Base-by-base conservation (phyloP, 1,140 invertebrate genomes). In the Leguminivora glycinivorella region DNA sequence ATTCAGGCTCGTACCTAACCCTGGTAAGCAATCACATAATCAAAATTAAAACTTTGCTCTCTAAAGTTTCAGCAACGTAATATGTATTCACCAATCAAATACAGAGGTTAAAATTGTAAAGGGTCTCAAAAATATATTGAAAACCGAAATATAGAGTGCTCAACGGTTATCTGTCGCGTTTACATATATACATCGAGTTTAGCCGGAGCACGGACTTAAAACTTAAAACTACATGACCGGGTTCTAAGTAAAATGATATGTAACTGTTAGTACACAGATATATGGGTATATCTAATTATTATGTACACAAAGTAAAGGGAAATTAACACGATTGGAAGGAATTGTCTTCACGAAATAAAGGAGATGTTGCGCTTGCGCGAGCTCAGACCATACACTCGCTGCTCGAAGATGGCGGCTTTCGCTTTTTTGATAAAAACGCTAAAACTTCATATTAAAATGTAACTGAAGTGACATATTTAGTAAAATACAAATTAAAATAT, bases 231-330 rank as follows among this genome's bases (percentile, higher is more conserved):
- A 66, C n/a, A n/a, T 60, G 31, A 22, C 14, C 26, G 24, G 75
- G 76, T 79, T 38, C 78, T 85, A 84, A 78, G 72, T 26, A 83
- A 87, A 87, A 83, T 87, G 83, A 87, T 85, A 87, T 87, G 83
- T 85, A 72, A 77, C 56, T 66, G 76, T 79, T 75, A 77, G 72
- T 74, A 52, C 47, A 52, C 68, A 24, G 43, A 63, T 75, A 66
- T 67, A 72, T 40, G 67, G 24, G 56, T 68, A 56, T 47, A 71
- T 26, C 56, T 58, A 58, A 52, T 17, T 63, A 63, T 31, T 58
- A 63, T 63, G 58, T 63, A 63, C 26, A 29, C 58, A 7, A 29
- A 63, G 34, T 63, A 29, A 63, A 63, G 14, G 58, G 26, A 63
- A 63, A 29, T 22, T 63, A 63, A 63, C 14, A 29, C 26, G 26